Conservation (phyloP, 92 coral and sea anemone genomes). For the Epizoanthus illoricatus region DNA sequence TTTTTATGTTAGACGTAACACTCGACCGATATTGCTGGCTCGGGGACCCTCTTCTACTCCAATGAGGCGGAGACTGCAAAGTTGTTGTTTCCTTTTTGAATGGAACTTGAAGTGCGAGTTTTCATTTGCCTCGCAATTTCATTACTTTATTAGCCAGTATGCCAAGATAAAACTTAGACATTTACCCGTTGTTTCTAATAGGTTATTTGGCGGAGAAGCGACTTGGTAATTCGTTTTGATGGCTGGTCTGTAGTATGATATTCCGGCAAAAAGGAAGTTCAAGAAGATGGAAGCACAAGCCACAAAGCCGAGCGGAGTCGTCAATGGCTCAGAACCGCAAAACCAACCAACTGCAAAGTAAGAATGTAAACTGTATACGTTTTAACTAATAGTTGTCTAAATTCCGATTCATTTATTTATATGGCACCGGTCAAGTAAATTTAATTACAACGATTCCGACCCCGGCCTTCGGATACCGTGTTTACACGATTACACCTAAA, state of each 20-base stretch:
- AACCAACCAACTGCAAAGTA: conserved; percentile 35
- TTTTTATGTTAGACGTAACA: too few relatives aligned
- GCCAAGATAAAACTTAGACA: background rate
- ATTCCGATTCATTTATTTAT: conserved; percentile 8
- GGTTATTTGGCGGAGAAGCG: background rate
- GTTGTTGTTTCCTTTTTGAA: too few relatives aligned
- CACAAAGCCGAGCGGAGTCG: conserved; percentile 17
- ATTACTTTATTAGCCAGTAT: background rate
- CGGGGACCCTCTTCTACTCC: background rate
- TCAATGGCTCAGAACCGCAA: conserved; percentile 8
- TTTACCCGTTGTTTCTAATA: background rate
- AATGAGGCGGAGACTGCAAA: too few relatives aligned
- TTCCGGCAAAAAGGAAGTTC: conserved; percentile 1
- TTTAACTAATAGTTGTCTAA: conserved; percentile 6
- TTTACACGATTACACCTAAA: too few relatives aligned
- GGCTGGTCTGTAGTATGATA: conserved; percentile 22
- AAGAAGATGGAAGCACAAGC: conserved; percentile 1
- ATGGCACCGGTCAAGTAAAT: background rate
- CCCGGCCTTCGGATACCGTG: too few relatives aligned
- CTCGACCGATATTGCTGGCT: background rate
- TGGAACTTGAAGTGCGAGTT: too few relatives aligned
- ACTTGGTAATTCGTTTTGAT: background rate
- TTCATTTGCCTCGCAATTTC: too few relatives aligned
- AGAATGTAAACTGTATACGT: conserved; percentile 7
- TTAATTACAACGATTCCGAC: too few relatives aligned